Conservation (phyloP, 2,113 vertebrate species). For the Numenius arquata region DNA sequence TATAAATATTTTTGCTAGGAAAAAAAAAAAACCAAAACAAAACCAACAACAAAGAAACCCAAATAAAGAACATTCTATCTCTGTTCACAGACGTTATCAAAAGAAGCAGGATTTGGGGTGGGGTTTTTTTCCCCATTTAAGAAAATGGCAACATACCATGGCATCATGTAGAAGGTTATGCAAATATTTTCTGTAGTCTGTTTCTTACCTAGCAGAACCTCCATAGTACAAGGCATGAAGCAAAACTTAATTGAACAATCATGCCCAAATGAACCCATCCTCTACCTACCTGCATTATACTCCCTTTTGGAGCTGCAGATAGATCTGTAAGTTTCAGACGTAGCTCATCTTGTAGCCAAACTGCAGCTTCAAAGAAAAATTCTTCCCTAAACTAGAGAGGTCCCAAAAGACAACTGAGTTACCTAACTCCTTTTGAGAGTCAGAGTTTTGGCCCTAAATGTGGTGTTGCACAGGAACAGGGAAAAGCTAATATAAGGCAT, state of each 20-base stretch:
- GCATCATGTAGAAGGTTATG: neutral
- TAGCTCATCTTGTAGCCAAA: neutral
- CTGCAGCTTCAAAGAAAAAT: neutral
- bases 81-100: neutral
- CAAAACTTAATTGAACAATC: neutral
- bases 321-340: neutral
- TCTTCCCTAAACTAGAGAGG: neutral
- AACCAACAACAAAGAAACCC: neutral
- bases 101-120: neutral
- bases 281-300: neutral
- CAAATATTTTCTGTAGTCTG: neutral
- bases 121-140: neutral
- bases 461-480: neutral
- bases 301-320: neutral
- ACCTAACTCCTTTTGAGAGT: neutral
- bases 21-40: neutral
- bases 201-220: neutral
- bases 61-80: neutral
- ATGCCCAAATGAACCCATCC: neutral
- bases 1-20: neutral
- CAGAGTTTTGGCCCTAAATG: neutral
- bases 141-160: neutral
- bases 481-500: neutral
- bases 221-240: neutral
- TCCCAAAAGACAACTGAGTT: neutral